phyloP scores from a whole-genome alignment of 2,113 vertebrate species.

The Corythaeola cristata region DNA sequence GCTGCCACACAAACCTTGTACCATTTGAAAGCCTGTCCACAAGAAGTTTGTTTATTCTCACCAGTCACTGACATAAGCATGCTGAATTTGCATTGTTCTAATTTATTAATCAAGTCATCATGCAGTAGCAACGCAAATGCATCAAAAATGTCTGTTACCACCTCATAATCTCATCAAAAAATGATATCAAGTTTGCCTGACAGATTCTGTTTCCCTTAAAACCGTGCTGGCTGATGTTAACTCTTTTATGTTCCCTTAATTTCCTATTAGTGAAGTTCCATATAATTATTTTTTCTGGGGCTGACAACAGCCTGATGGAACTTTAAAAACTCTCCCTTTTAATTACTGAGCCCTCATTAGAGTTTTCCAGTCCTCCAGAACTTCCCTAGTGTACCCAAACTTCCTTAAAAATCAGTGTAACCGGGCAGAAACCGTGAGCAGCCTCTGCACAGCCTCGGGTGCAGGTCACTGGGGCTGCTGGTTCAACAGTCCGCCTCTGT shows the following conservation, averaged over 20 bases:
- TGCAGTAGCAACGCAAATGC: background rate
- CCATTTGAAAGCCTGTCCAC: background rate
- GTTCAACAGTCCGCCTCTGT: background rate
- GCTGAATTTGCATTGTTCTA: background rate
- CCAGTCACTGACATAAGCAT: background rate
- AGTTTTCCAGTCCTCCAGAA: background rate
- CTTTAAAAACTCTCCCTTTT: background rate
- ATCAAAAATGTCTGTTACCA: background rate
- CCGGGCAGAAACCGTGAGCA: background rate
- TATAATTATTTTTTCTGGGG: background rate
- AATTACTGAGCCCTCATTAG: background rate
- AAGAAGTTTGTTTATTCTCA: background rate
- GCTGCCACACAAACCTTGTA: background rate
- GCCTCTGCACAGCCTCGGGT: rapidly evolving
- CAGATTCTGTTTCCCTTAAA: background rate
- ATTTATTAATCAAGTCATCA: background rate
- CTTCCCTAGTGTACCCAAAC: background rate
- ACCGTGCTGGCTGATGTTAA: background rate
- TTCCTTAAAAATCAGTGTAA: background rate
- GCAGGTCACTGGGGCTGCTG: background rate
- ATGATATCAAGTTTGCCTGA: background rate
- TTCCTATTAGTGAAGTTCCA: background rate
- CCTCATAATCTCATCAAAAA: background rate
- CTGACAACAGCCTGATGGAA: background rate
- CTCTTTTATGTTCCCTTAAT: background rate